Base-by-base conservation (phyloP, 1,140 invertebrate genomes). In the Cotesia vestalis region DNA sequence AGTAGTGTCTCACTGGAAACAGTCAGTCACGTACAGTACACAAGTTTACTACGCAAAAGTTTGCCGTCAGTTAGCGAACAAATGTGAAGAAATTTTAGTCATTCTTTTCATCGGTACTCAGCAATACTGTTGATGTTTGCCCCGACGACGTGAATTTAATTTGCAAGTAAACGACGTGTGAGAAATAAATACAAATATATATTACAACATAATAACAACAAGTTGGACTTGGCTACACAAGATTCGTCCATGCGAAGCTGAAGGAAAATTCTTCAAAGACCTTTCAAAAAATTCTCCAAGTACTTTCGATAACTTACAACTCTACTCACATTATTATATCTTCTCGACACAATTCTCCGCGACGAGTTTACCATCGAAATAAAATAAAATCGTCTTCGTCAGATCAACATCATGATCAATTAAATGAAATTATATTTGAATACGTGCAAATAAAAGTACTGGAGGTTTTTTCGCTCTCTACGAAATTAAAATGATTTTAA, bases 281-380 rank as follows among this genome's bases (percentile, higher is more conserved):
- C 9, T 20, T 27, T 17, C 38, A 62, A 70, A 70, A 46, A 27
- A 62, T 62, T 36, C 60, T 62, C 35, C 38, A 70, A 70, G 38
- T 70, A 62, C 60, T 60, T 62, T 60, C 59, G 59, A 70, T 60
- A 62, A 62, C 68, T 70, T 70, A 6, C 40, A 46, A 46, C 68
- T 62, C 60, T 70, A 38, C 12, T 62, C 40, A 61, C 63, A 27
- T 27, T 27, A 27, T 27, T 27, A 27, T 62, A 46, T 71, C 17
- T 71, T 71, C 69, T 71, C 69, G 69, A 71, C 60, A 51, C 63
- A 63, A 71, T 71, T 71, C 69, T 64, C 69, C 60, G 38, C 68
- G 69, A 71, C 69, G 60, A 53, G 69, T 38, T 27, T 38, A 35
- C 34, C 69, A 71, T 60, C 55, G 27, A 27, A 27, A 27, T 17